Evolutionary conservation across 2,113 vertebrate species (phyloP).

Genomic region (Notarius lentiginosus): DNA sequence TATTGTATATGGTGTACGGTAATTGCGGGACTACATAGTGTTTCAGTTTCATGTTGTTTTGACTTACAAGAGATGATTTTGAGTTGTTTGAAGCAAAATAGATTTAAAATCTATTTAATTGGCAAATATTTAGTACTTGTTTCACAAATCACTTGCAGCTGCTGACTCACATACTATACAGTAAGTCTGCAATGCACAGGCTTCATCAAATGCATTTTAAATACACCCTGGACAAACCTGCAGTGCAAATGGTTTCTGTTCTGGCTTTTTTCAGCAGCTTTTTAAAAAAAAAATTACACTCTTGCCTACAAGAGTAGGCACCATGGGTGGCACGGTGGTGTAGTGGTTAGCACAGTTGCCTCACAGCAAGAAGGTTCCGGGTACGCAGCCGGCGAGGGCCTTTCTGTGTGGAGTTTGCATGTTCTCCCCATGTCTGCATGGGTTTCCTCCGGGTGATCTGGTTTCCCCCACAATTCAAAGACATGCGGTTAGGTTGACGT

Average conservation of each 20-base stretch:
- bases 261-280: constrained; percentile 14
- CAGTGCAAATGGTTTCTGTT: background rate
- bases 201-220: background rate
- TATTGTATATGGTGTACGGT: background rate
- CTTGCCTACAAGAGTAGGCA: background rate
- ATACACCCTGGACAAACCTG: background rate
- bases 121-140: background rate
- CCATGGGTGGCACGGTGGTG: too few relatives aligned
- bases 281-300: background rate
- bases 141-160: background rate
- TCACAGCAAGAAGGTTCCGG: too few relatives aligned
- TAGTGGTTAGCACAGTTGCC: too few relatives aligned
- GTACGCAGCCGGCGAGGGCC: too few relatives aligned
- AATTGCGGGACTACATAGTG: background rate
- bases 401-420: too few relatives aligned
- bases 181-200: background rate
- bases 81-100: background rate
- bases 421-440: too few relatives aligned
- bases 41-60: background rate
- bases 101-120: background rate
- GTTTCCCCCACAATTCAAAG: too few relatives aligned
- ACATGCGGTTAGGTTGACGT: too few relatives aligned
- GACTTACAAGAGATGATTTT: background rate
- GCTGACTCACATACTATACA: background rate
- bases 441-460: too few relatives aligned